These are phyloP conservation scores for Raphicerus campestris DNA, from an alignment of 2,113 vertebrate species.

Conservation along the genomic window DNA sequence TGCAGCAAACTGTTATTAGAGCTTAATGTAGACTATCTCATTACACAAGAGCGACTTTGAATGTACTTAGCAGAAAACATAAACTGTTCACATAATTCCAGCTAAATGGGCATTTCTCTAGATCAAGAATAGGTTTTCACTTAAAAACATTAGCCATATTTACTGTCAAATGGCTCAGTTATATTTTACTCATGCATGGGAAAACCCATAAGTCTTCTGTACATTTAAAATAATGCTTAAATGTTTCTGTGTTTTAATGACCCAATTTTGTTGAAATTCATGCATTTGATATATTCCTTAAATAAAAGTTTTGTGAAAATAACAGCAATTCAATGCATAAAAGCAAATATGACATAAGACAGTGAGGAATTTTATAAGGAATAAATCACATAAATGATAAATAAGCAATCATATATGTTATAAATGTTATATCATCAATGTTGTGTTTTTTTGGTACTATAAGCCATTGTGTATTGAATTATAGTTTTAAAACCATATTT, in stretches of 20 bases:
- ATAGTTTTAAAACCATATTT: neutral
- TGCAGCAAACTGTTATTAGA: conserved; percentile 6
- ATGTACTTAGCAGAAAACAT: neutral
- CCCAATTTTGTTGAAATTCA: neutral
- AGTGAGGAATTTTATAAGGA: neutral
- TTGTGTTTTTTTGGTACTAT: neutral
- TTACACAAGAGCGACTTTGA: neutral
- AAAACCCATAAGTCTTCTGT: neutral
- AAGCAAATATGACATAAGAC: neutral
- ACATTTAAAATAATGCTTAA: neutral
- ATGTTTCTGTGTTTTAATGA: neutral
- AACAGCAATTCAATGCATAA: neutral
- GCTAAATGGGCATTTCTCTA: neutral
- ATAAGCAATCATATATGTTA: neutral
- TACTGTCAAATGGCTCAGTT: neutral
- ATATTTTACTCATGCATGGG: neutral
- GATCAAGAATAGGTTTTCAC: neutral
- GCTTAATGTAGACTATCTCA: conserved; percentile 2
- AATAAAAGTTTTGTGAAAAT: neutral
- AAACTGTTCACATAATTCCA: neutral
- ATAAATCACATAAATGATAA: neutral
- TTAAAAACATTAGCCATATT: neutral
- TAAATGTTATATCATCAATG: neutral
- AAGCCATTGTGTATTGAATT: neutral
- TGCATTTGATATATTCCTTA: neutral